Base-by-base conservation (phyloP, 1,140 invertebrate species). In the Aphelinus certus region DNA sequence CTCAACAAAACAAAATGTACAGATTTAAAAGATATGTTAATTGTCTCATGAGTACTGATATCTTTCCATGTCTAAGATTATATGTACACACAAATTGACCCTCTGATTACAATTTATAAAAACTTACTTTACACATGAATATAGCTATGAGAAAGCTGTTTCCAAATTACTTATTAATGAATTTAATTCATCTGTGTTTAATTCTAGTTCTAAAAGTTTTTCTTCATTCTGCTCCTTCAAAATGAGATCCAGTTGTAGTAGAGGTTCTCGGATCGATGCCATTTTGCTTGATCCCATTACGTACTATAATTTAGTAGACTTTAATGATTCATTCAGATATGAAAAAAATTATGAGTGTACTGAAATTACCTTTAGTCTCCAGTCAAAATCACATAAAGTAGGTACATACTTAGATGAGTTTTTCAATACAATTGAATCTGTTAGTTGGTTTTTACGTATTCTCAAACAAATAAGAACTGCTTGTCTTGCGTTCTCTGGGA, bases 211-310 rank as follows among this genome's bases (percentile, higher is more conserved):
- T 45, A 85, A 60, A 3, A 80, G 80, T 26, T 74, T 75, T 55
- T 80, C 73, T 2, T 76, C 71, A 26, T 80, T 68, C 26, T 81
- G 80, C 3, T 82, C 78, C 75, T 83, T 80, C 0, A 84, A 53
- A 3, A 76, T 77, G 9, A 87, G 75, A 76, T 87, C 82, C 49
- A 87, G 48, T 63, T 87, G 84, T 9, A 87, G 68, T 51, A 87
- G 77, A 42, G 82, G 81, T 77, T 87, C 85, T 73, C 81, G 77
- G 2, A 86, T 75, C 0, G 84, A 81, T 42, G 85, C 80, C 60
- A 85, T 76, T 75, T 84, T 83, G 77, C 85, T 87, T 0, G 85
- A 86, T 26, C 85, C 86, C 83, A 87, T 86, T n/a, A 86, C 69
- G 55, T 85, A 78, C 86, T 87, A 9, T 10, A 79, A 80, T 66